Percentiles rank a stretch among this genome's conserved stretches.
These are phyloP conservation scores for Mormoops blainvillei DNA, from an alignment of 2,113 vertebrate species.

Conservation along the genomic window DNA sequence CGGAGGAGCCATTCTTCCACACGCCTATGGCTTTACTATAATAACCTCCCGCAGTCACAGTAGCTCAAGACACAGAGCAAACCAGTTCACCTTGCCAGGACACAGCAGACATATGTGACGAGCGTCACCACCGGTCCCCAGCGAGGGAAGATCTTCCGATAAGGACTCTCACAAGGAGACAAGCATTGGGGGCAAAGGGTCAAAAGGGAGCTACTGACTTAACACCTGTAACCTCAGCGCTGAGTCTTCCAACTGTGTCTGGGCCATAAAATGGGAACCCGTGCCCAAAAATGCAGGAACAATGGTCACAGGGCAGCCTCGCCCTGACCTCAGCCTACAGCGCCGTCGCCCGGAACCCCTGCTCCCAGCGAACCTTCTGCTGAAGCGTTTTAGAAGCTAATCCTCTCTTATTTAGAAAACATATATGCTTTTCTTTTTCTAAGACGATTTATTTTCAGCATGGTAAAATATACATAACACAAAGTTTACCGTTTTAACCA, in stretches of 20 bases:
- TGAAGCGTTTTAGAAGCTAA: background rate
- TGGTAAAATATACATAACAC: background rate
- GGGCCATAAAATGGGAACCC: fast-evolving
- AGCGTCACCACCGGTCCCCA: background rate
- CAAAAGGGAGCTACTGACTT: background rate
- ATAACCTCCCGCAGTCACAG: background rate
- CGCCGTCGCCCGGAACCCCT: background rate
- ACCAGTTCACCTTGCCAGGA: background rate
- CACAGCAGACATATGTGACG: background rate
- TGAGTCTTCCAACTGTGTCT: background rate
- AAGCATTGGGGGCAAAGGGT: background rate
- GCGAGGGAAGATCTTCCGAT: background rate
- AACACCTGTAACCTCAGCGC: background rate
- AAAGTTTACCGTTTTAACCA: background rate
- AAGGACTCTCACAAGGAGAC: fast-evolving
- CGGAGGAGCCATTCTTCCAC: background rate
- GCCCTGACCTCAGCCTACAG: too few relatives aligned
- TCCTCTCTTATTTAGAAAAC: background rate
- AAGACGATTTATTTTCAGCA: background rate
- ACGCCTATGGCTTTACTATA: background rate
- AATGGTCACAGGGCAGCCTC: fast-evolving
- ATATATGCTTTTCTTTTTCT: background rate
- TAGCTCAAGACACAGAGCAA: background rate
- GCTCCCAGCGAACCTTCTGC: background rate
- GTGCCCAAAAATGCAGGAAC: fast-evolving